Conservation (phyloP, 2,113 vertebrate species). For the Nipponia nippon region DNA sequence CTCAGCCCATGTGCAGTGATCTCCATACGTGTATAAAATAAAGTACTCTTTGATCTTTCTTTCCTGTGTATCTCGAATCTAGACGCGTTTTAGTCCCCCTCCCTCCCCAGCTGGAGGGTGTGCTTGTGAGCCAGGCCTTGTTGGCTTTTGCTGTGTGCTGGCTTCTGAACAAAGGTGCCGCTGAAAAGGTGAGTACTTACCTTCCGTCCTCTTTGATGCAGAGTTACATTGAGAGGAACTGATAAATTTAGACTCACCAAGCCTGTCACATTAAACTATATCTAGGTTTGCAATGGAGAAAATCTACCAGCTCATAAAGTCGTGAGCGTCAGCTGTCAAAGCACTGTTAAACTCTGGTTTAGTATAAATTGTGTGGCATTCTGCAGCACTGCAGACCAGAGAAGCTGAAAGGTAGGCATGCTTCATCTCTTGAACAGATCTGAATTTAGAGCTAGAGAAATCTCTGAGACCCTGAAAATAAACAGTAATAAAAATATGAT, state of each 20-base stretch:
- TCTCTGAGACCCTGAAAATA: neutral
- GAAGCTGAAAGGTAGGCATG: neutral
- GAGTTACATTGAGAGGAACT: conserved; percentile 4
- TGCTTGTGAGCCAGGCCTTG: neutral
- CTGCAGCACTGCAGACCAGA: neutral
- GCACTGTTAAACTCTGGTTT: neutral
- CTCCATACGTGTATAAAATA: neutral
- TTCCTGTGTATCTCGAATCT: neutral
- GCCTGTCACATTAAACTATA: neutral
- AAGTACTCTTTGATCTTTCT: conserved; percentile 17
- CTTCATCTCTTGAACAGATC: neutral
- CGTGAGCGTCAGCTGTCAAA: neutral
- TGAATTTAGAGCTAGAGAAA: neutral
- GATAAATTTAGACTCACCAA: conserved; percentile 3
- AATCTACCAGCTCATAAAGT: conserved; percentile 17
- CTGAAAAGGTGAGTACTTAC: conserved; percentile 36
- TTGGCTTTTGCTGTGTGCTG: neutral
- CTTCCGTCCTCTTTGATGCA: conserved; percentile 23
- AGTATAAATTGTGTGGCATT: neutral
- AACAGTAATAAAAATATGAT: neutral
- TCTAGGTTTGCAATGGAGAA: neutral
- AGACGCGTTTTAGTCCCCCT: neutral
- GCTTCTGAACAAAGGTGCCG: conserved; percentile 39
- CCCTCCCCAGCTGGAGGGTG: neutral
- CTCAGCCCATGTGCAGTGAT: neutral